Base-by-base conservation (phyloP, 2,797 vertebrate species). In the Pitangus sulphuratus region DNA sequence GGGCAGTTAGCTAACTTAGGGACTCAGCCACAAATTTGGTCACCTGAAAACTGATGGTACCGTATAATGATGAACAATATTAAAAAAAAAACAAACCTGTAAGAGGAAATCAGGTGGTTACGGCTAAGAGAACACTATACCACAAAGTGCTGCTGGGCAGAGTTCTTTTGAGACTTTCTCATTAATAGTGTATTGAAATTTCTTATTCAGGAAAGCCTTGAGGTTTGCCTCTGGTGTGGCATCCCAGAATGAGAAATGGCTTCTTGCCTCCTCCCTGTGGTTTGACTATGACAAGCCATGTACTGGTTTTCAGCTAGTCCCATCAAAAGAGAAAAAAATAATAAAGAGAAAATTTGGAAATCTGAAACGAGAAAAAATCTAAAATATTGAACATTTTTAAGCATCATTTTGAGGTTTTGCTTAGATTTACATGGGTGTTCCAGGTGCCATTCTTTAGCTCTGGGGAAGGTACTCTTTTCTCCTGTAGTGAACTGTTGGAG, bases 1-100 rank as follows among this genome's bases (percentile, higher is more conserved):
- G 82, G 82, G n/a, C 79, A 92, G 68, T 39, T 85, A 75, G 33
- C 65, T 81, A 75, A 86, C 57, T 54, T 79, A 71, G 72, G 64
- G 89, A 47, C 64, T 64, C 68, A 28, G 75, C 6, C 78, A 92
- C 60, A 85, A 91, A 74, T 77, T 7, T 92, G 56, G 47, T 70
- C 53, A 70, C 40, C 78, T 92, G 89, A 68, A 92, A 89, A 85
- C 0, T 0, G 26, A 45, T 53, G 24, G 15, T 44, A 50, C 42
- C 74, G 60, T 74, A 33, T 57, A 91, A 58, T n/a, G 61, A 68
- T 57, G 39, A 83, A 31, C 1, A 0, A 47, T 75, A 71, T 51
- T 20, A 81, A 26, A 68, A 0, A 14, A 0, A 11, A 42, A 18
- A 7, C 15, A 16, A 42, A 42, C 3, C 3, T n/a, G 12, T 28